phyloP scores from a whole-genome alignment of 2,113 vertebrate genomes.

The Datnioides undecimradiatus region DNA sequence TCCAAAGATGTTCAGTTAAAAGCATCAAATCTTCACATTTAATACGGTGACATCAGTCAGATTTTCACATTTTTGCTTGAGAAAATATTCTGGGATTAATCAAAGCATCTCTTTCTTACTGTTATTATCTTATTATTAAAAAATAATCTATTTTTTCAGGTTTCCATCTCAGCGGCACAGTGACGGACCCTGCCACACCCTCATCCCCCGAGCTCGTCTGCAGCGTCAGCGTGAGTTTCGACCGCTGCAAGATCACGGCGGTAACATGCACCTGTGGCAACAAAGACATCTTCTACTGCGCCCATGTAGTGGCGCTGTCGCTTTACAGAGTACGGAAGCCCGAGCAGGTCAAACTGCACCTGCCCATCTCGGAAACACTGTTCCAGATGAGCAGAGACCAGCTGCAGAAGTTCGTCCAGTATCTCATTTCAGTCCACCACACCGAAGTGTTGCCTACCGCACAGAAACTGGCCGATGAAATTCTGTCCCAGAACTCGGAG shows the following conservation, averaged over 20 bases:
- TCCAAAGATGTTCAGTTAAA: background rate
- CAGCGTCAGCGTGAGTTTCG: constrained; percentile 99
- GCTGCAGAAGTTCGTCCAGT: constrained; percentile 99
- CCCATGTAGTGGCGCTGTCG: constrained; percentile 97
- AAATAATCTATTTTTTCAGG: too few species aligned
- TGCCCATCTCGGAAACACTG: constrained; percentile 99
- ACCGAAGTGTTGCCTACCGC: constrained; percentile 98
- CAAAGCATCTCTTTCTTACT: background rate
- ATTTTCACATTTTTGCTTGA: background rate
- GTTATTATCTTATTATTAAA: too few species aligned
- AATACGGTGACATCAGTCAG: background rate
- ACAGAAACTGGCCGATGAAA: constrained; percentile 98
- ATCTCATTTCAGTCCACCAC: constrained; percentile 99
- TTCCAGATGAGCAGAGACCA: constrained; percentile 99
- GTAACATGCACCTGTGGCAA: constrained; percentile 99
- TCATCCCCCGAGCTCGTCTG: constrained; percentile 95
- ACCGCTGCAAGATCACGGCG: constrained; percentile 99
- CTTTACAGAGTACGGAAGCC: constrained; percentile 98
- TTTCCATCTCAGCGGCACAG: constrained; percentile 98
- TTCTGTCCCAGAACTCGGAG: constrained; percentile 98
- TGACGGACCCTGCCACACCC: constrained; percentile 94
- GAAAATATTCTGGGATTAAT: background rate
- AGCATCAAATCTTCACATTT: too few species aligned
- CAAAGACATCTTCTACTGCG: constrained; percentile 99
- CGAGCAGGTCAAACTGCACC: constrained; percentile 98